Base-by-base conservation (phyloP, 1,140 invertebrate species). In the Monomorium pharaonis region DNA sequence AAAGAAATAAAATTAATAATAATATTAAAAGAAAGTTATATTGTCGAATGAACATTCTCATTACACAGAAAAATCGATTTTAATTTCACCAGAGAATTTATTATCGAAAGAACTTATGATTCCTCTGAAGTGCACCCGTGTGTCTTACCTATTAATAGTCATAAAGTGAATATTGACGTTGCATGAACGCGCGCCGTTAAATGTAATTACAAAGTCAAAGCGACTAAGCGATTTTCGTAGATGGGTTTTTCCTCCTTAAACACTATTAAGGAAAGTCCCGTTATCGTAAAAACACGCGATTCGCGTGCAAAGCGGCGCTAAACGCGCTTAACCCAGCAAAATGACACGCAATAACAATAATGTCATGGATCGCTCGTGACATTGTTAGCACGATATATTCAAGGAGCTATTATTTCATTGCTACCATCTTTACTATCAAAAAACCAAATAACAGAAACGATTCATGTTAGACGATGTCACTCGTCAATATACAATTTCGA, bases 261-360 rank as follows among this genome's bases (percentile, higher is more conserved):
- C 24, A 49, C 18, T 47, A 60, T 74, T 33, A 58, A 74, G 27
- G 51, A 58, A 47, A 33, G 37, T 69, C 78, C 44, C 37, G 37
- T 62, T 83, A 83, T 5, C 18, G 27, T 83, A 47, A 83, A 83
- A 83, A 74, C 67, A 12, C 54, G 37, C 18, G 27, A 83, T 74
- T 83, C 42, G 67, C 78, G 51, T 72, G 51, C 51, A 33, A 47
- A 74, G 27, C 37, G 67, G 21, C 18, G 37, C 65, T 70, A 70
- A 80, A 54, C 24, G 78, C 65, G 37, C 65, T 49, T 58, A 65
- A 54, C 24, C 6, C 1, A 24, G 51, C 37, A 30, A 56, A 72
- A 72, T 18, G 51, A 58, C 30, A 72, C 24, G 37, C 63, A n/a
- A 30, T 81, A 16, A 70, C 18, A 24, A 33, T 72, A 81, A 60